Evolutionary conservation across 2,888 invertebrate species (phyloP), one percentile per base, ranked within the genome.

Genomic region (Tachystola acroxantha): DNA sequence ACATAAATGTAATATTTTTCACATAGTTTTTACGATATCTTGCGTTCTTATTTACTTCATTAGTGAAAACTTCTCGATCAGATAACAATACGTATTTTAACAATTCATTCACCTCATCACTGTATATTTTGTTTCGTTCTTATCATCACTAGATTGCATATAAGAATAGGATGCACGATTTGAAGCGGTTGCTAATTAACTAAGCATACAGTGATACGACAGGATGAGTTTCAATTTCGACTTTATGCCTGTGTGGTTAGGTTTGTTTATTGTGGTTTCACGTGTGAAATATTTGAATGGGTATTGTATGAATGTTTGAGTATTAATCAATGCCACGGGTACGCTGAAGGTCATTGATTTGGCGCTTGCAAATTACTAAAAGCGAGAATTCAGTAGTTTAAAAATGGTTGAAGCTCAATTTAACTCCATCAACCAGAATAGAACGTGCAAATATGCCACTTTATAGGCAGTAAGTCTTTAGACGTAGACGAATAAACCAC

Each of bases 261-360:
- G 57, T 52, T 46, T 53, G 56, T 53, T 57, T 64, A 59, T 69
- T 49, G 53, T 40, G 39, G n/a, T 39, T 43, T 43, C 46, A 43
- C 43, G 48, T 41, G 37, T 47, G 43, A 43, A 56, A 48, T 47
- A 51, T 50, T 57, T 74, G 70, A 76, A 79, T 76, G 73, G 59
- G 66, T 66, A 74, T 77, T 79, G 76, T 79, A 73, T 78, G 74
- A 77, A 74, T 77, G 72, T 68, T 73, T 76, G 73, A 74, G 71
- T 64, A 76, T 74, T 75, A 73, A 80, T 80, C 79, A 81, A 77
- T 80, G 80, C 76, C 79, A 78, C 71, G 75, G 69, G 57, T 75
- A 71, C 66, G 63, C 60, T 57, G 73, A 80, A 81, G 81, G 81
- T 76, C 75, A 64, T 40, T 47, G 49, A 50, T 66, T 64, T 67